Conservation (phyloP, 2,113 vertebrate genomes). For the Cynocephalus volans region DNA sequence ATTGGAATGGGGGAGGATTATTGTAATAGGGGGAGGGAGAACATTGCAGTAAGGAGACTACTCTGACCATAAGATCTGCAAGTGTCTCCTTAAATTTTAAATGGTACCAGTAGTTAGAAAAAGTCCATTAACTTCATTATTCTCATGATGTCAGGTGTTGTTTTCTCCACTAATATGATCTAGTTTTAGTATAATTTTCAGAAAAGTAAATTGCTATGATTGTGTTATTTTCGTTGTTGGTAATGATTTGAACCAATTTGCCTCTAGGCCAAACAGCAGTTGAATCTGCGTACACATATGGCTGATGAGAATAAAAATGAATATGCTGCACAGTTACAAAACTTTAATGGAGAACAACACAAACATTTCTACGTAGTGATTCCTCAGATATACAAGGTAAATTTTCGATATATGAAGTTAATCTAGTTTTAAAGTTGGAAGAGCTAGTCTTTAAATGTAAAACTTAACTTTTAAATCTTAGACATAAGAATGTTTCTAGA, state of each 20-base stretch:
- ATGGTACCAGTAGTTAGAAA: not conserved
- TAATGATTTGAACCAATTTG: conserved; percentile 74
- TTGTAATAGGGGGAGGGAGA: not conserved
- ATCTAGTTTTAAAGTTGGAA: conserved; percentile 30
- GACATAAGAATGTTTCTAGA: conserved; percentile 52
- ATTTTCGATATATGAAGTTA: conserved; percentile 41
- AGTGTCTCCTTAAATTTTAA: conserved; percentile 17
- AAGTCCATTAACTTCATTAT: not conserved
- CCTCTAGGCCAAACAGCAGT: conserved; percentile 95
- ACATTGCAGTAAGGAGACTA: not conserved
- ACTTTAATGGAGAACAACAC: conserved; percentile 97
- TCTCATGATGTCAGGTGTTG: not conserved
- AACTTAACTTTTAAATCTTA: conserved; percentile 42
- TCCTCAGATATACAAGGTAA: conserved; percentile 99
- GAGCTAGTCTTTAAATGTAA: conserved; percentile 50
- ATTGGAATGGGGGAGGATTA: not conserved
- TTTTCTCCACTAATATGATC: not conserved
- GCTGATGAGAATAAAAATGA: conserved; percentile 99
- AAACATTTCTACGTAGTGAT: conserved; percentile 98
- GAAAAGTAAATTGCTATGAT: conserved; percentile 27
- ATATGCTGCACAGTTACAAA: conserved; percentile 98
- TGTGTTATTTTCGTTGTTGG: conserved; percentile 42
- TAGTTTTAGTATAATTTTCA: conserved; percentile 53
- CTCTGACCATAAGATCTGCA: not conserved
- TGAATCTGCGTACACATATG: conserved; percentile 96